These are phyloP conservation scores for Clarias gariepinus DNA, from an alignment of 2,113 vertebrate species.

Conservation along the genomic window DNA sequence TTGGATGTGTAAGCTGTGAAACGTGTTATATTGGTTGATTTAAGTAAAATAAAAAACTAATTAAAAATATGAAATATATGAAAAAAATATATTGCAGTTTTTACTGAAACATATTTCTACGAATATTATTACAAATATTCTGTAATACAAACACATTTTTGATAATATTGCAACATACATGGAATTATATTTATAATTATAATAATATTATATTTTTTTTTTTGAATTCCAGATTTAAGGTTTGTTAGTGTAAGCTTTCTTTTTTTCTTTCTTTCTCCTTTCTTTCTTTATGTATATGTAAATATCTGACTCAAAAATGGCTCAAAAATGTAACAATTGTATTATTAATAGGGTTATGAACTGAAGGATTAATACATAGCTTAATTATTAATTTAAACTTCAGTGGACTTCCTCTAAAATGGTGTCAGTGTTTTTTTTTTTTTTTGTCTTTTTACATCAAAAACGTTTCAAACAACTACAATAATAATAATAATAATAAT, in stretches of 20 bases:
- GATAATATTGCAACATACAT: background rate
- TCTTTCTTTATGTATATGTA: background rate
- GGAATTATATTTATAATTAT: background rate
- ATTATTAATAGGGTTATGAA: background rate
- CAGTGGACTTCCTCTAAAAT: background rate
- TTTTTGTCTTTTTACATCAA: background rate
- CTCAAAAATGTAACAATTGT: background rate
- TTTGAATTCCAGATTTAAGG: background rate
- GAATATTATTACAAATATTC: background rate
- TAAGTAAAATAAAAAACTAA: too few species aligned
- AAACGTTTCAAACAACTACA: background rate
- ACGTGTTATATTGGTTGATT: too few species aligned
- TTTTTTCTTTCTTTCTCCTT: background rate
- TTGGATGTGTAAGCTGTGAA: too few species aligned
- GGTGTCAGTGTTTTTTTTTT: background rate
- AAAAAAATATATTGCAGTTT: background rate
- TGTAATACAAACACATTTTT: background rate
- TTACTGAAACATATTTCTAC: background rate
- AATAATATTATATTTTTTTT: background rate
- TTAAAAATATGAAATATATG: too few species aligned
- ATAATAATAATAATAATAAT: too few species aligned
- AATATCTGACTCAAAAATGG: background rate
- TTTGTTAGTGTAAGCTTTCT: background rate
- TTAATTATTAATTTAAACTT: background rate
- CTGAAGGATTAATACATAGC: background rate